Conservation (phyloP, 2,113 vertebrate genomes). For the Ceuthmochares aereus region DNA sequence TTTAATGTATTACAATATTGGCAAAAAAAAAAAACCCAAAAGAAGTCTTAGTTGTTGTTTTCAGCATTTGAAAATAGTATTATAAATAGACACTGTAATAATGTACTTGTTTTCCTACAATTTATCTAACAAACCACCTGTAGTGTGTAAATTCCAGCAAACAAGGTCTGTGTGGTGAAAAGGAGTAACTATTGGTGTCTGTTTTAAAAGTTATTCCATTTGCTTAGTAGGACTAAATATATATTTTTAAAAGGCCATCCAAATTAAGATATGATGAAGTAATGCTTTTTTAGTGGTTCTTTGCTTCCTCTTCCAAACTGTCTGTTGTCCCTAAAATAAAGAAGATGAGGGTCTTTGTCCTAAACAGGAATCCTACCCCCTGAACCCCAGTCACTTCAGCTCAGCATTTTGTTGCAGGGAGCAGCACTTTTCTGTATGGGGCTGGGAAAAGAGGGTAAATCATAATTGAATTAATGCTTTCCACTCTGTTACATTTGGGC, state of each 20-base stretch:
- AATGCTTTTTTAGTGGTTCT: not conserved
- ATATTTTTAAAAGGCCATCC: not conserved
- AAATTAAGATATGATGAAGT: not conserved
- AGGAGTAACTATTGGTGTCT: not conserved
- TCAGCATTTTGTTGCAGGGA: not conserved
- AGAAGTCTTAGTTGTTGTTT: not conserved
- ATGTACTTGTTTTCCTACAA: not conserved
- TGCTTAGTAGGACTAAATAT: not conserved
- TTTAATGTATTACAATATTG: not conserved
- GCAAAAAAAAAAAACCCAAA: not conserved
- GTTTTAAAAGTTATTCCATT: slow-evolving; percentile 14
- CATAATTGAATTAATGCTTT: not conserved
- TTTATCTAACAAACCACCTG: not conserved
- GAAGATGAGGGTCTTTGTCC: not conserved
- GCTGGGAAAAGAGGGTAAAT: not conserved
- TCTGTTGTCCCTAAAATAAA: not conserved
- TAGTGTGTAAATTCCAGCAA: not conserved
- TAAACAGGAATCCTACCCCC: not conserved
- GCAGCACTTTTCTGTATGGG: not conserved
- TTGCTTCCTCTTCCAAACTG: not conserved
- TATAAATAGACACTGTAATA: not conserved
- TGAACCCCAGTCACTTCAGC: not conserved
- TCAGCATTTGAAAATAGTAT: not conserved
- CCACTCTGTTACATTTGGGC: not conserved
- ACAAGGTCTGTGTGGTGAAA: not conserved